These are phyloP conservation scores for Eulemur mongoz DNA, from an alignment of 2,797 vertebrate genomes.

Conservation along the genomic window DNA sequence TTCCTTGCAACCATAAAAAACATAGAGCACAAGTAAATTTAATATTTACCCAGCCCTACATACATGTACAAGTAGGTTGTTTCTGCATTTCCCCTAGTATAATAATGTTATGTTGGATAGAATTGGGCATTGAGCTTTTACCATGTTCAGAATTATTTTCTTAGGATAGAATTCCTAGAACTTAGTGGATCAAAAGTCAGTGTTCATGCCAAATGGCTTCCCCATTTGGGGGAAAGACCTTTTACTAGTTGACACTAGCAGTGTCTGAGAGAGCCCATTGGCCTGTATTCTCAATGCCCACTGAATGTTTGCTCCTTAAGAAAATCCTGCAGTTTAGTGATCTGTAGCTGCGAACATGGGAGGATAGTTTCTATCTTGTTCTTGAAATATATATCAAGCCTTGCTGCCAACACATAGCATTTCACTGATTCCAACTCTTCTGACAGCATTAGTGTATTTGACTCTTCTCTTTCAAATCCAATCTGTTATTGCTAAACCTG, in stretches of 20 bases:
- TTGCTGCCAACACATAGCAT: slow-evolving; percentile 66
- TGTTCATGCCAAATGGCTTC: not conserved
- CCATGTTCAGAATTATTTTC: not conserved
- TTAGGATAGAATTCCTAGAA: not conserved
- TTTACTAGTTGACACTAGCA: not conserved
- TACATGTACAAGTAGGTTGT: not conserved
- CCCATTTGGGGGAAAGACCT: not conserved
- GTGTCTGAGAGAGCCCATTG: not conserved
- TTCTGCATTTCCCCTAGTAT: not conserved
- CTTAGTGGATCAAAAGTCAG: not conserved
- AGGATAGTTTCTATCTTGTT: slow-evolving; percentile 64
- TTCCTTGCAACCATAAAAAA: not conserved
- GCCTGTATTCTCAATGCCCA: not conserved
- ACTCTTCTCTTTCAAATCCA: slow-evolving; percentile 46
- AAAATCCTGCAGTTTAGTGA: not conserved
- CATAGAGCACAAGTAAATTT: not conserved
- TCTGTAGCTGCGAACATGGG: slow-evolving; percentile 25
- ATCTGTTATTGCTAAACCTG: slow-evolving; percentile 61
- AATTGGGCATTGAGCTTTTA: not conserved
- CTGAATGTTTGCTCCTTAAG: not conserved
- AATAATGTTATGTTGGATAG: not conserved
- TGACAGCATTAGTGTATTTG: slow-evolving; percentile 57
- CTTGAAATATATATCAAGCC: slow-evolving; percentile 69
- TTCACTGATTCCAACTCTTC: slow-evolving; percentile 76
- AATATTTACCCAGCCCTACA: not conserved